A percentile compares a stretch with the other conserved stretches of the same genome.
Evolutionary conservation across 2,888 invertebrate species (phyloP).

Genomic region (Stenchaetothrips biformis): DNA sequence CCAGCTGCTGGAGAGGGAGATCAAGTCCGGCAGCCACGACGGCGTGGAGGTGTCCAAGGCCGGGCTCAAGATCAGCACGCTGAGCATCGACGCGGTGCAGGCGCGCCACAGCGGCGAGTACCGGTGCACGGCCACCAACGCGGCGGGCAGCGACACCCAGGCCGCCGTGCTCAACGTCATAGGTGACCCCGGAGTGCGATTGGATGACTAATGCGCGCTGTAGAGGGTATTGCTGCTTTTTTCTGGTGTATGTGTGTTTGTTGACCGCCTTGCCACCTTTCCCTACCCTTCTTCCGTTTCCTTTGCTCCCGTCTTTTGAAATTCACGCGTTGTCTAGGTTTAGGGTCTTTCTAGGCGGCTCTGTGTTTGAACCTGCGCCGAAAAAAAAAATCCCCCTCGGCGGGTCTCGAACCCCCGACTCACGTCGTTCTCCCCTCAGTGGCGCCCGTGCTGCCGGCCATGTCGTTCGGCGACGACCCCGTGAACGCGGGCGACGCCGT

Average conservation of each 20-base stretch:
- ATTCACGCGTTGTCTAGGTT: background rate
- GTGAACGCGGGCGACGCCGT: slow-evolving; percentile 42
- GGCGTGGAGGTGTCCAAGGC: slow-evolving; percentile 38
- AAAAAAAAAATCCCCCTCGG: background rate
- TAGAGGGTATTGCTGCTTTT: slow-evolving; percentile 32
- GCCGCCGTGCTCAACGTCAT: slow-evolving; percentile 55
- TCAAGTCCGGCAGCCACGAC: slow-evolving; percentile 42
- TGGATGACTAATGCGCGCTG: slow-evolving; percentile 40
- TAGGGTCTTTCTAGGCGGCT: too few relatives aligned
- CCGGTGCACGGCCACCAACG: slow-evolving; percentile 56
- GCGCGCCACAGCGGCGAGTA: slow-evolving; percentile 57
- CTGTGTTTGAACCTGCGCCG: background rate
- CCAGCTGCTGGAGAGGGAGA: slow-evolving; percentile 41
- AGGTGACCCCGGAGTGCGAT: slow-evolving; percentile 41
- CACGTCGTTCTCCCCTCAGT: background rate
- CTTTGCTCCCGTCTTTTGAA: slow-evolving; percentile 1
- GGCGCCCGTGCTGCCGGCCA: background rate
- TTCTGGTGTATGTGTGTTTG: slow-evolving; percentile 8
- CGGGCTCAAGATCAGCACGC: slow-evolving; percentile 38
- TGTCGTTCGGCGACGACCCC: slow-evolving; percentile 38
- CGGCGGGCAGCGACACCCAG: slow-evolving; percentile 52
- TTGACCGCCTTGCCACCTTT: slow-evolving; percentile 30
- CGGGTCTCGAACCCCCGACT: background rate
- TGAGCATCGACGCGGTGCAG: slow-evolving; percentile 42
- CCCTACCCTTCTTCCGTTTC: slow-evolving; percentile 32